These are phyloP conservation scores for Biston betularia DNA, from an alignment of 2,888 invertebrate genomes.

Conservation along the genomic window DNA sequence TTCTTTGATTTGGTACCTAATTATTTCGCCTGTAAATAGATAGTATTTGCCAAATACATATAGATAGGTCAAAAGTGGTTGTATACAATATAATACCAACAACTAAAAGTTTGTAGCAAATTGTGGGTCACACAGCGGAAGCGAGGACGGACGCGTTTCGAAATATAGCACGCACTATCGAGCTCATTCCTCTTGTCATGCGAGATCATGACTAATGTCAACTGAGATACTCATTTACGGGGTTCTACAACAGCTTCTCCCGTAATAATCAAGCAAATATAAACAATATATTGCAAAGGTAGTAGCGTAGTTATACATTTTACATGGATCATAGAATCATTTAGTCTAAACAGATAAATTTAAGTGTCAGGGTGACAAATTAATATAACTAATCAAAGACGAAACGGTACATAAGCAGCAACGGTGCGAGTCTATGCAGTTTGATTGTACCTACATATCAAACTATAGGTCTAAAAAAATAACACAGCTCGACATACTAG, in stretches of 20 bases:
- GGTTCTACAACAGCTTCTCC: slow-evolving; percentile 38
- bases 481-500: slow-evolving; percentile 8
- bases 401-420: not conserved
- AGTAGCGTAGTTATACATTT: not conserved
- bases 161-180: slow-evolving; percentile 80
- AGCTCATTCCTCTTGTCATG: slow-evolving; percentile 67
- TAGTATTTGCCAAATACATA: too few relatives aligned
- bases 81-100: slow-evolving; percentile 29
- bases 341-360: too few relatives aligned
- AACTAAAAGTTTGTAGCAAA: slow-evolving; percentile 61
- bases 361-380: too few relatives aligned
- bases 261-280: not conserved
- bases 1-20: not conserved
- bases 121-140: slow-evolving; percentile 77
- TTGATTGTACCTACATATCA: slow-evolving; percentile 4
- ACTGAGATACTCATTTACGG: slow-evolving; percentile 57
- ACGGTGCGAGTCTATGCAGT: not conserved
- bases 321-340: too few relatives aligned
- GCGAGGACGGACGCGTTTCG: slow-evolving; percentile 76
- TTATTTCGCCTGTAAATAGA: not conserved
- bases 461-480: slow-evolving; percentile 4
- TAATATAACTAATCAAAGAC: too few relatives aligned
- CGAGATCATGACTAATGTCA: slow-evolving; percentile 68
- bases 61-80: too few relatives aligned
- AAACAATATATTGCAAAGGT: not conserved